A percentile compares a stretch with the other conserved stretches of the same genome.
phyloP scores from a whole-genome alignment of 1,140 invertebrate genomes.

The Aporrectodea caliginosa region DNA sequence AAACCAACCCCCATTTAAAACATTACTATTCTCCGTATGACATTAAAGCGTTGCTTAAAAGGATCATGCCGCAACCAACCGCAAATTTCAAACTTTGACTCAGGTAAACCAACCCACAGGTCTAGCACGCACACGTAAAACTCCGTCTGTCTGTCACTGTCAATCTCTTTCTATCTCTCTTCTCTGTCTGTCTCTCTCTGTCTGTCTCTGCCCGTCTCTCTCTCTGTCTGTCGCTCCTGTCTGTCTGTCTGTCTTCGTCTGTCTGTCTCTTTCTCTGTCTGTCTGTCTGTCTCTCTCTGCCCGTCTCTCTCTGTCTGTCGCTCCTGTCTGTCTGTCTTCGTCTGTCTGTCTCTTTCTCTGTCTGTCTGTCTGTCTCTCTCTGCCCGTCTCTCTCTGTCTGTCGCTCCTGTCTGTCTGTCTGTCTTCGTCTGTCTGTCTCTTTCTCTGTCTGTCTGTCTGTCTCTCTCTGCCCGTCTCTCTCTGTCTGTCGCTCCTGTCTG shows the following conservation, averaged over 20 bases:
- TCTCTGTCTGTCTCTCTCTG: not conserved
- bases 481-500: not conserved
- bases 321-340: not conserved
- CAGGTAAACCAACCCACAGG: no score
- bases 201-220: not conserved
- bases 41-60: no score
- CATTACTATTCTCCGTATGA: no score
- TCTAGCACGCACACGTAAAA: no score
- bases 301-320: not conserved
- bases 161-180: not conserved
- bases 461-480: not conserved
- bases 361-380: not conserved
- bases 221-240: no score
- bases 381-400: not conserved
- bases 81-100: no score
- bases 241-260: not conserved
- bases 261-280: not conserved
- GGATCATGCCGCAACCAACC: no score
- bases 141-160: not conserved
- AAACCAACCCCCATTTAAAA: no score
- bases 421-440: not conserved
- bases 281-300: no score
- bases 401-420: not conserved
- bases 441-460: not conserved
- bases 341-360: no score